A percentile compares a stretch with the other conserved stretches of the same genome.
Conservation (phyloP, 1,140 invertebrate genomes). For the Drosophila cardini region DNA sequence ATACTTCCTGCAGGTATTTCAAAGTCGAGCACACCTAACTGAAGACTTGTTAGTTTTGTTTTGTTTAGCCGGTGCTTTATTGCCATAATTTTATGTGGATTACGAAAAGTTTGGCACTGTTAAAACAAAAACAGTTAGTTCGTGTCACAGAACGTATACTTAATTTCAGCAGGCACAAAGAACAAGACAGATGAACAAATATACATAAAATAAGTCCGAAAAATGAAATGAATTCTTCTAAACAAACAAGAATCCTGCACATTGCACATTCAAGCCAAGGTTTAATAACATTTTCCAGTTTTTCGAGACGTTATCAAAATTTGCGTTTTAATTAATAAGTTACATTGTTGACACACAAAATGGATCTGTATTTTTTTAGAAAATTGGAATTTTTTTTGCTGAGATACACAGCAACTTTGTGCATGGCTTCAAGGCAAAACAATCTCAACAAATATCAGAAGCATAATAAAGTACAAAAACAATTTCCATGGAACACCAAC, state of each 20-base stretch:
- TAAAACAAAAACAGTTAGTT: background rate
- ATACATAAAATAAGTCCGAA: no score
- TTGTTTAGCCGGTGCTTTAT: slow-evolving; percentile 1
- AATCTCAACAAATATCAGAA: slow-evolving; percentile 26
- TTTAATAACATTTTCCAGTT: no score
- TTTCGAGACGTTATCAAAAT: slow-evolving; percentile 2
- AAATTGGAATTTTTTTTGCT: slow-evolving; percentile 1
- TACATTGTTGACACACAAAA: slow-evolving; percentile 10
- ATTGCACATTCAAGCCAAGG: no score
- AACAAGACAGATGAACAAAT: no score
- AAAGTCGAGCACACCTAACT: no score
- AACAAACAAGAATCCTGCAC: background rate
- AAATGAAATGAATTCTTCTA: background rate
- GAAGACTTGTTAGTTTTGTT: background rate
- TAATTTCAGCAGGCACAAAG: no score
- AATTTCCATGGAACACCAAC: slow-evolving; percentile 28
- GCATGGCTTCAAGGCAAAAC: slow-evolving; percentile 16
- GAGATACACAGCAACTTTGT: background rate
- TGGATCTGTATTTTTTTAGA: slow-evolving; percentile 1
- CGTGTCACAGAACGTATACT: no score
- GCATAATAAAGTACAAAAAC: slow-evolving; percentile 20
- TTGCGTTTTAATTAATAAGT: slow-evolving; percentile 28
- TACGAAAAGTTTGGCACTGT: background rate
- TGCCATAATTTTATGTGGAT: slow-evolving; percentile 1
- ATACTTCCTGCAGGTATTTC: no score